Conservation (phyloP, 2,797 vertebrate genomes). For the Anomalospiza imberbis region DNA sequence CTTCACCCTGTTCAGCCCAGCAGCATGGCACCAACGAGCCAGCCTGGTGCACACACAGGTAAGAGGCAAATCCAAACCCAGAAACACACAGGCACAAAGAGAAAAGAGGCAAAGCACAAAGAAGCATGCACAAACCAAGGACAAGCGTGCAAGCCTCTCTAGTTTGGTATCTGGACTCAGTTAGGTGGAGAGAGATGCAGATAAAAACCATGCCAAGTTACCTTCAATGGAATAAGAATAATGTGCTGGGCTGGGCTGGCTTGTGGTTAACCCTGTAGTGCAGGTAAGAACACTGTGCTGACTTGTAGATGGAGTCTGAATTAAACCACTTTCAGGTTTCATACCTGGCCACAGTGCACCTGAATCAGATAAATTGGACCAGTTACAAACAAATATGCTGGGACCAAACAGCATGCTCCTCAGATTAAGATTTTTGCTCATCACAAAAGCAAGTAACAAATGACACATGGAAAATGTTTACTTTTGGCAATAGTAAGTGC, state of each 20-base stretch:
- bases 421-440: conserved; percentile 40
- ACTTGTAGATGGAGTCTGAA: conserved; percentile 92
- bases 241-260: conserved; percentile 91
- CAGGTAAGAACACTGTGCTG: conserved; percentile 96
- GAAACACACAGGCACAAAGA: not conserved
- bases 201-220: conserved; percentile 85
- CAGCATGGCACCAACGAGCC: conserved; percentile 42
- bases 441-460: conserved; percentile 46
- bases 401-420: conserved; percentile 64
- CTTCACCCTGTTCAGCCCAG: conserved; percentile 31
- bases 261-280: conserved; percentile 94
- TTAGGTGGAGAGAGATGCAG: conserved; percentile 65
- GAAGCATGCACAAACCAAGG: conserved; percentile 73
- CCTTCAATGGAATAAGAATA: conserved; percentile 98
- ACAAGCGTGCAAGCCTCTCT: conserved; percentile 51
- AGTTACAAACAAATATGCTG: conserved; percentile 75
- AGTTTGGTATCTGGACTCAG: conserved; percentile 43
- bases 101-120: conserved; percentile 35
- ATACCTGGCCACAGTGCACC: conserved; percentile 99
- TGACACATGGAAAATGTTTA: conserved; percentile 40
- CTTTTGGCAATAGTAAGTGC: conserved; percentile 35
- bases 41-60: conserved; percentile 36
- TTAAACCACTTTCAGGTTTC: conserved; percentile 95
- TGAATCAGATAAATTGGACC: conserved; percentile 84
- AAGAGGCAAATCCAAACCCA: not conserved